These are phyloP conservation scores for Polypedilum pembai DNA, from an alignment of 1,140 invertebrate species.

Conservation along the genomic window DNA sequence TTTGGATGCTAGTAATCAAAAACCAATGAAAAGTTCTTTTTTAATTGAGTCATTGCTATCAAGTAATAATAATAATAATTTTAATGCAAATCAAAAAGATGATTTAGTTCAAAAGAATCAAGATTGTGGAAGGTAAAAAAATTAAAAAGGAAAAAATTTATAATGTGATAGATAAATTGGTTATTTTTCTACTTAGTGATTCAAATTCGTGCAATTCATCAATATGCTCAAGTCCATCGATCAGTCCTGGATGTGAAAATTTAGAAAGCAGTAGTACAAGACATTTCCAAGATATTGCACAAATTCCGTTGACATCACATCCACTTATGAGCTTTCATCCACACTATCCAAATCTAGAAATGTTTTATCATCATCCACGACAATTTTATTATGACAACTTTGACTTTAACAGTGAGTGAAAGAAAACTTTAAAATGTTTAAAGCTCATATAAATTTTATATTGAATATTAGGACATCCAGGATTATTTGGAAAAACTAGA, in stretches of 20 bases:
- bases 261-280: not conserved
- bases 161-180: too few relatives aligned
- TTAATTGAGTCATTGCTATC: conserved; percentile 8
- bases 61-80: too few relatives aligned
- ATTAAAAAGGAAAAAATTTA: not conserved
- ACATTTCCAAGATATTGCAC: not conserved
- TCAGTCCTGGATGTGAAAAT: conserved; percentile 43
- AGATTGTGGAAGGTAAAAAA: not conserved
- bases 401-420: not conserved
- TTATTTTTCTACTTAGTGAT: not conserved
- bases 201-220: conserved; percentile 34
- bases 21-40: not conserved
- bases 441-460: not conserved
- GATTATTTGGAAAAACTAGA: conserved; percentile 87
- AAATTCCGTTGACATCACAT: conserved; percentile 35
- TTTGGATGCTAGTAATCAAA: not conserved
- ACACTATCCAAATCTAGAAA: conserved; percentile 73
- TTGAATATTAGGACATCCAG: conserved; percentile 55
- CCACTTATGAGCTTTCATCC: conserved; percentile 51
- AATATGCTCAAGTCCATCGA: conserved; percentile 43
- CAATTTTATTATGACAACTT: conserved; percentile 44
- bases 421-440: too few relatives aligned
- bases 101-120: not conserved
- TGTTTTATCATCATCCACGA: conserved; percentile 76
- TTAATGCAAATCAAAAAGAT: not conserved